A percentile compares a stretch with the other conserved stretches of the same genome.
Evolutionary conservation across 2,113 vertebrate species (phyloP).

Genomic region (Callospermophilus lateralis): DNA sequence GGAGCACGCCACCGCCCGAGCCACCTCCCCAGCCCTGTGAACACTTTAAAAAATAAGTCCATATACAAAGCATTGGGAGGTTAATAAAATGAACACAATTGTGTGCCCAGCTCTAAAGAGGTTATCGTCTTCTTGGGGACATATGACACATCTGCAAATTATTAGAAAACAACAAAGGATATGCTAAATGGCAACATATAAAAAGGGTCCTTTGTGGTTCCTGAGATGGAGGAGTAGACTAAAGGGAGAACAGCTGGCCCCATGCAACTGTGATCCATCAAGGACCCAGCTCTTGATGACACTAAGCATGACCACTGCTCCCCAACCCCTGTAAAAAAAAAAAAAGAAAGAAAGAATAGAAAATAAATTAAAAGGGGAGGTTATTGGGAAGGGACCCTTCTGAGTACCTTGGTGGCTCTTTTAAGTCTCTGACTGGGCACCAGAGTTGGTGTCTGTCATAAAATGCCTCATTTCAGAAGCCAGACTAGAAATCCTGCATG

Average conservation of each 20-base stretch:
- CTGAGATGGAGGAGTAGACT: neutral
- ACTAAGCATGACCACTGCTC: neutral
- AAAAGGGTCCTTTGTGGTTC: neutral
- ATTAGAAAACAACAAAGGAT: neutral
- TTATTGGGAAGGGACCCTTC: neutral
- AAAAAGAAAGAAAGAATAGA: too few relatives aligned
- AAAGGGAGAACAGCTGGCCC: neutral
- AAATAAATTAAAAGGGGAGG: neutral
- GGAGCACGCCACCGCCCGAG: too few relatives aligned
- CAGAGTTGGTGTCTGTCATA: neutral
- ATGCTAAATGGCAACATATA: neutral
- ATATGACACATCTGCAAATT: neutral
- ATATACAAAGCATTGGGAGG: neutral
- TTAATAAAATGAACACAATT: neutral
- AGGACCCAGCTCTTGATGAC: neutral
- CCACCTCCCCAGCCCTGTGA: too few relatives aligned
- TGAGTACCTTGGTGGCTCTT: neutral
- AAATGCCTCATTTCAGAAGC: slow-evolving; percentile 3
- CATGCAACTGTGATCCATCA: neutral
- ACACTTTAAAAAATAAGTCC: neutral
- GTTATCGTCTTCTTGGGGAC: neutral
- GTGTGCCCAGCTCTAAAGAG: neutral
- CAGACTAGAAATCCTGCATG: neutral
- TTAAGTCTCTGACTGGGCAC: neutral
- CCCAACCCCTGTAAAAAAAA: too few relatives aligned